Evolutionary conservation across 1,140 invertebrate genomes (phyloP).

Genomic region (Holcopasites calliopsidis): DNA sequence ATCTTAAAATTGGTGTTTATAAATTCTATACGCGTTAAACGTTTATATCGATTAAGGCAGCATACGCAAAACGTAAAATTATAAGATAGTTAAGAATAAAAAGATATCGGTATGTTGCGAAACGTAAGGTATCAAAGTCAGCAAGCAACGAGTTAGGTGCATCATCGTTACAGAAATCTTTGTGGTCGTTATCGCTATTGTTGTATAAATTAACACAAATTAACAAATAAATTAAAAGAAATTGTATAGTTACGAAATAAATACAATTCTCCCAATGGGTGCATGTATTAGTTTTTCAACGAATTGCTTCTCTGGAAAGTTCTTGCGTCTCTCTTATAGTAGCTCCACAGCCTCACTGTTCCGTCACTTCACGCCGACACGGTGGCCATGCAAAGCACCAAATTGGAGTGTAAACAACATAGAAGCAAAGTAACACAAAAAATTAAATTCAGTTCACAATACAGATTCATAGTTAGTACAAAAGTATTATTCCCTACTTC

Average conservation of each 20-base stretch:
- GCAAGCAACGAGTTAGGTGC: constrained; percentile 44
- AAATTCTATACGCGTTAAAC: constrained; percentile 19
- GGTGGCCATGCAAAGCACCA: constrained; percentile 79
- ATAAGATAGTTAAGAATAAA: constrained; percentile 8
- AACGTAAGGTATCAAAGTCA: constrained; percentile 43
- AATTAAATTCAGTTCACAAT: constrained; percentile 59
- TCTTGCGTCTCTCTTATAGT: constrained; percentile 73
- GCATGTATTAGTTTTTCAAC: constrained; percentile 73
- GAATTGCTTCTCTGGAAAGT: constrained; percentile 78
- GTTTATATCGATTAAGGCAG: constrained; percentile 4
- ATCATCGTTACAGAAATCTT: constrained; percentile 46
- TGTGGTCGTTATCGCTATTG: not conserved
- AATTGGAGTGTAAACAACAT: constrained; percentile 77
- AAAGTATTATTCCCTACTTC: constrained; percentile 19
- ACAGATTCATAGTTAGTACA: constrained; percentile 14
- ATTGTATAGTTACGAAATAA: constrained; percentile 60
- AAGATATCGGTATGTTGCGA: constrained; percentile 1
- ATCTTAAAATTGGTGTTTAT: constrained; percentile 18
- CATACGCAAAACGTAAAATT: constrained; percentile 15
- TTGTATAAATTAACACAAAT: constrained; percentile 33
- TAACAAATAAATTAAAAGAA: constrained; percentile 61
- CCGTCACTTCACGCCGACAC: constrained; percentile 73
- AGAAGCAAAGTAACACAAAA: constrained; percentile 71
- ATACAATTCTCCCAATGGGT: constrained; percentile 59
- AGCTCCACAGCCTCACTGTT: constrained; percentile 77